Base-by-base conservation (phyloP, 1,140 invertebrate species). In the Drosophila busckii region DNA sequence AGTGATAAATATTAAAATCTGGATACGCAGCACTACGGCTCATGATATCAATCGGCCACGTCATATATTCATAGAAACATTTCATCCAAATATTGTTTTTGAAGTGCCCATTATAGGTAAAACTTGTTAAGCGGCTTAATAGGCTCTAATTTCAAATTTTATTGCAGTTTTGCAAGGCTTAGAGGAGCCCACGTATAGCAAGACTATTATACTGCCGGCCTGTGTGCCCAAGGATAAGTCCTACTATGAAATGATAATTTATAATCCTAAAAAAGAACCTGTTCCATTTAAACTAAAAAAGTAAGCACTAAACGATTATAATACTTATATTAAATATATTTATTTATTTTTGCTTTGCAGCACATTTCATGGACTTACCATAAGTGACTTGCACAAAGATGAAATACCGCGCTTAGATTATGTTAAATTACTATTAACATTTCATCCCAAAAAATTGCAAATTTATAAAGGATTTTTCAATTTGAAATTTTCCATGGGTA, bases 81-180 rank as follows among this genome's bases (percentile, higher is more conserved):
- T 52, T 25, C 84, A 86, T 52, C 84, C 84, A 0, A 82, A 84
- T 13, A 73, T 86, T 3, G 82, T 52, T 4, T 82, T 85, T n/a
- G 56, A 86, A 63, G 67, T 86, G 19, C 84, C 84, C 10, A 86
- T 85, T 0, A 62, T 86, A 23, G 66, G 69, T 73, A 46, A 20
- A 4, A n/a, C n/a, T n/a, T n/a, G n/a, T n/a, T n/a, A n/a, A n/a
- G n/a, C n/a, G 4, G 3, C 22, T 2, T 9, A 0, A 2, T 12
- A 7, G 8, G 7, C 2, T 2, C 5, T 3, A 8, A 1, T 48
- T n/a, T 20, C 2, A 9, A 19, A 17, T 5, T 25, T 1, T 4
- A 6, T 4, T 4, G n/a, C 13, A 76, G 70, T 82, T 0, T 1
- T 75, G 12, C 12, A 42, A 2, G 31, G 38, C 1, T 12, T 52